Evolutionary conservation across 2,888 invertebrate genomes (phyloP).

Genomic region (Dryomyza anilis): DNA sequence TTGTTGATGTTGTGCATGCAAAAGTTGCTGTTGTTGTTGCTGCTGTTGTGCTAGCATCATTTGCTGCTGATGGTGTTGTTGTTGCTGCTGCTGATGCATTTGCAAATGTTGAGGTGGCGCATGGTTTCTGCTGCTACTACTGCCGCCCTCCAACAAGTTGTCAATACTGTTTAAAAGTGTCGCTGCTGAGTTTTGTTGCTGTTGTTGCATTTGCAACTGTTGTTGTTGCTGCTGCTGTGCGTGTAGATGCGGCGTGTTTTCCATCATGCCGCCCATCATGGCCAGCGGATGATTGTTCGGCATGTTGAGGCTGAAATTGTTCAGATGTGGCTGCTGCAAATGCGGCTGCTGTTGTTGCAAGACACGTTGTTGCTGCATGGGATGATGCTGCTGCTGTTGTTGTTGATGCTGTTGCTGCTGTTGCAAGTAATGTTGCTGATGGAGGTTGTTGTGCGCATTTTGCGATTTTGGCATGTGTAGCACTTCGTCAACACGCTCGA

Average conservation of each 20-base stretch:
- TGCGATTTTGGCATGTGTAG: background rate
- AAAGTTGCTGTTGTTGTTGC: slow-evolving; percentile 31
- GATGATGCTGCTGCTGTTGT: slow-evolving; percentile 32
- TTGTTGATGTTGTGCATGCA: slow-evolving; percentile 31
- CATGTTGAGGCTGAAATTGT: slow-evolving; percentile 42
- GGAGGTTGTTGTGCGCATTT: slow-evolving; percentile 19
- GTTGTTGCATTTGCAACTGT: slow-evolving; percentile 19
- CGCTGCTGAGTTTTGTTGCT: slow-evolving; percentile 34
- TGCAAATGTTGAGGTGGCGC: slow-evolving; percentile 28
- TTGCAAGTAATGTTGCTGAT: slow-evolving; percentile 31
- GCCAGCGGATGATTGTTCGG: slow-evolving; percentile 45
- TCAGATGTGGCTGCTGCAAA: slow-evolving; percentile 43
- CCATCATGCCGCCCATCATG: slow-evolving; percentile 56
- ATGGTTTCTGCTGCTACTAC: slow-evolving; percentile 34
- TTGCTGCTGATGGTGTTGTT: slow-evolving; percentile 34
- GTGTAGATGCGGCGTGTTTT: slow-evolving; percentile 45
- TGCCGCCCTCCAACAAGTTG: slow-evolving; percentile 35
- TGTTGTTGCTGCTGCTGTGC: slow-evolving; percentile 36
- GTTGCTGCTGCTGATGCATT: slow-evolving; percentile 23
- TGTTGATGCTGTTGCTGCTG: slow-evolving; percentile 39
- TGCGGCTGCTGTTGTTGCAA: slow-evolving; percentile 35
- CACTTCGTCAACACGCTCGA: slow-evolving; percentile 12
- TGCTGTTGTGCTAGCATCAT: slow-evolving; percentile 30
- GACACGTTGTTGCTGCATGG: background rate
- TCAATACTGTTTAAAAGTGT: slow-evolving; percentile 42